Conservation (phyloP, 2,888 invertebrate genomes). For the Acleris laterana region DNA sequence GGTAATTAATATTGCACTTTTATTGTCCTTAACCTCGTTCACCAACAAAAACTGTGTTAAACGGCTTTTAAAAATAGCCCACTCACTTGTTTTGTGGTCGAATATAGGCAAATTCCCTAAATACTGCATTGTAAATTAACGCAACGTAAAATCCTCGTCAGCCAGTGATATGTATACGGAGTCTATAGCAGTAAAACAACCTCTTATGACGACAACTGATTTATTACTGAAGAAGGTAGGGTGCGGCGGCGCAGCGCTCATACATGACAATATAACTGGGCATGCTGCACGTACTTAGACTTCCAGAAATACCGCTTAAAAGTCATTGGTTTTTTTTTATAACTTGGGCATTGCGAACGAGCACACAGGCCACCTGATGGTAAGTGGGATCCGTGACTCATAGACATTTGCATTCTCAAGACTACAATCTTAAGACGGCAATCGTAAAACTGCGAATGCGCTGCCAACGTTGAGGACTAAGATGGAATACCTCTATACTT, state of each 20-base stretch:
- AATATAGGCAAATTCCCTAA: constrained; percentile 7
- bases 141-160: not conserved
- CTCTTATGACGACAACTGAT: not conserved
- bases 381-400: no score
- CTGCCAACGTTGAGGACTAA: no score
- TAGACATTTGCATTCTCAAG: no score
- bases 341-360: not conserved
- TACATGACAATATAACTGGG: not conserved
- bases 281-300: no score
- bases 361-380: no score
- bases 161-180: not conserved
- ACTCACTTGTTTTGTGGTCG: constrained; percentile 9
- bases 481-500: no score
- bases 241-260: not conserved
- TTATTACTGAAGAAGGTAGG: not conserved
- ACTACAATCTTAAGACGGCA: no score
- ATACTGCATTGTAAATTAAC: not conserved
- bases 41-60: constrained; percentile 35
- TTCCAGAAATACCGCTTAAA: no score
- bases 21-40: constrained; percentile 18
- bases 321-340: not conserved
- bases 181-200: not conserved
- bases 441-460: no score
- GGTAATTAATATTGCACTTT: constrained; percentile 33
- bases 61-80: constrained; percentile 11